phyloP scores from a whole-genome alignment of 2,113 vertebrate species.

The Otocyon megalotis region DNA sequence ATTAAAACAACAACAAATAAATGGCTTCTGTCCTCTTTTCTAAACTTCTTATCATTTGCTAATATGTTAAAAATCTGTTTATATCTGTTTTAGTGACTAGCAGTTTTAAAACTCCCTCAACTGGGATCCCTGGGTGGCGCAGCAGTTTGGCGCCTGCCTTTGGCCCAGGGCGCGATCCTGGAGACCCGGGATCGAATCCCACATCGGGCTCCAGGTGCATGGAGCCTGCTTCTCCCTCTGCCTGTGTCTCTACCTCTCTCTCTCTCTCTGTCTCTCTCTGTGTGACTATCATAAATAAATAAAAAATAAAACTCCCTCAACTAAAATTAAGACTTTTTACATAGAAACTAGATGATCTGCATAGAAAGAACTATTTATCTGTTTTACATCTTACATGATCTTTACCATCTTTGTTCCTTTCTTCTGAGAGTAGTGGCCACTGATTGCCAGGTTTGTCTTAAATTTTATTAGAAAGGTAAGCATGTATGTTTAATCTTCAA shows the following conservation, averaged over 20 bases:
- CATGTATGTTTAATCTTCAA: slow-evolving; percentile 60
- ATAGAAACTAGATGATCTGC: neutral
- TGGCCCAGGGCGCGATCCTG: too few species aligned
- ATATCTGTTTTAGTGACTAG: neutral
- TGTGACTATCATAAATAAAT: too few species aligned
- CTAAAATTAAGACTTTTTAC: neutral
- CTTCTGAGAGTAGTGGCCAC: slow-evolving; percentile 23
- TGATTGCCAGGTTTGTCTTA: slow-evolving; percentile 76
- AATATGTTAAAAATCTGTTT: slow-evolving; percentile 41
- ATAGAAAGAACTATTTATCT: neutral
- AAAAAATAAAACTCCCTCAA: slow-evolving; percentile 38
- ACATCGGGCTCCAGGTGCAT: too few species aligned
- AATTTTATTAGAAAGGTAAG: slow-evolving; percentile 73
- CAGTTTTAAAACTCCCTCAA: slow-evolving; percentile 29
- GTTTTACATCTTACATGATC: slow-evolving; percentile 49
- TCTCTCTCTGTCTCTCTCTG: too few species aligned
- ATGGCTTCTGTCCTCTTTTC: neutral
- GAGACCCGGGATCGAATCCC: too few species aligned
- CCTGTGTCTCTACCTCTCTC: too few species aligned
- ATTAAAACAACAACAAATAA: neutral
- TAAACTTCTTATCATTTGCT: slow-evolving; percentile 34
- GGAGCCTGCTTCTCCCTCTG: too few species aligned
- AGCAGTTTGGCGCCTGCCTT: too few species aligned
- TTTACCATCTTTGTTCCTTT: slow-evolving; percentile 34
- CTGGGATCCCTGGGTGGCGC: too few species aligned